Evolutionary conservation across 1,140 invertebrate species (phyloP), one percentile per base, ranked within the genome.

Genomic region (Penaeus japonicus): DNA sequence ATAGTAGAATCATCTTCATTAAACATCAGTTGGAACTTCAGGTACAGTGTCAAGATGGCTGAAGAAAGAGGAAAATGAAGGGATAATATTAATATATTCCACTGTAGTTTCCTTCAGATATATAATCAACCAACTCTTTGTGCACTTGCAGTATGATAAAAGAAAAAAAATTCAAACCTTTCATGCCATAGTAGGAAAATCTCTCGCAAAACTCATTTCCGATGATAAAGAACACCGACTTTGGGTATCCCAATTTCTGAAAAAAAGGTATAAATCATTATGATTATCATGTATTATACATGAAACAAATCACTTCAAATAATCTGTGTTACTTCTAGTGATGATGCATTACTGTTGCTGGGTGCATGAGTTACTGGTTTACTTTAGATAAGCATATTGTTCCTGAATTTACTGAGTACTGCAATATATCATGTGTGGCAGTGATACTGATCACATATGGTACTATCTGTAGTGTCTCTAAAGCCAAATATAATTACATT

Each of bases 201-300:
- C 98, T 94, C 93, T 99, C 98, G 92, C 98, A 99, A 92, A 99
- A 98, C 93, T 99, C 98, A 95, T 97, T 98, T 91, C 95, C 95
- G 87, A 99, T 94, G 91, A 99, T 99, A 92, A 98, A 98, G 91
- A 96, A 97, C n/a, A 98, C 96, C 4, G 97, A 95, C 92, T 95
- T 96, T 0, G 98, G 98, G 92, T 98, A 98, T 18, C 62, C 77
- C 7, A 85, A n/a, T 82, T 87, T 89, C 90, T 90, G 90, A 32
- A 79, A 73, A 4, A 30, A 80, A 32, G 27, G 32, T 1, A 35
- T 12, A 70, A 89, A 47, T 54, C 12, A 32, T 32, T 24, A 47
- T 5, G 47, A 0, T 47, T 47, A 47, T 47, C 15, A 47, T 47
- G 47, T 47, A 47, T 12, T 47, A 47, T 10, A 55, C 24, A 65